A percentile compares a stretch with the other conserved stretches of the same genome.
Evolutionary conservation across 2,113 vertebrate genomes (phyloP).

Genomic region (Cyprinodon variegatus): DNA sequence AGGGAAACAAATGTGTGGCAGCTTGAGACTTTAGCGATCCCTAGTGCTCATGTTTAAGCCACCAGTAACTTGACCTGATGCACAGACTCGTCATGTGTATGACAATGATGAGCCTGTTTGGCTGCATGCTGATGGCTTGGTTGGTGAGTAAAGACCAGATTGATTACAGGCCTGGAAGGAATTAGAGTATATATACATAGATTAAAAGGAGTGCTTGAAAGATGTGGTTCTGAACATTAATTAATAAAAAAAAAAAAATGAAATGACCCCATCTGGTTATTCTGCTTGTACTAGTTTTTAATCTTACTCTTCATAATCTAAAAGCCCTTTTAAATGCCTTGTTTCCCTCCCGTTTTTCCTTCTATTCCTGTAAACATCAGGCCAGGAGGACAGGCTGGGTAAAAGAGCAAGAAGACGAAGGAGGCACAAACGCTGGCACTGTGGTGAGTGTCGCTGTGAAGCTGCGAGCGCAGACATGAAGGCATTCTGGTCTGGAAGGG

Average conservation of each 20-base stretch:
- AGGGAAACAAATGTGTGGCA: slow-evolving; percentile 20
- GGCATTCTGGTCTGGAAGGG: slow-evolving; percentile 41
- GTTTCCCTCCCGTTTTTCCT: not conserved
- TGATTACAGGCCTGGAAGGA: not conserved
- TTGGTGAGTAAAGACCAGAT: slow-evolving; percentile 71
- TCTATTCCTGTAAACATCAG: slow-evolving; percentile 43
- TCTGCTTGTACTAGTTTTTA: not conserved
- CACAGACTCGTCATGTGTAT: slow-evolving; percentile 71
- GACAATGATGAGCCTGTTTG: slow-evolving; percentile 77
- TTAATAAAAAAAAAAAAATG: not conserved
- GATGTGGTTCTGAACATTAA: slow-evolving; percentile 18
- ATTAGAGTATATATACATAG: not conserved
- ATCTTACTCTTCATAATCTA: not conserved
- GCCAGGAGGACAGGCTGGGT: slow-evolving; percentile 51
- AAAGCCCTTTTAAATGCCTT: too few species aligned
- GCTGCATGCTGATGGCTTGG: slow-evolving; percentile 73
- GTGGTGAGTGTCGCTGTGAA: slow-evolving; percentile 64
- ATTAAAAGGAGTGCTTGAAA: not conserved
- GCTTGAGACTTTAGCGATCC: slow-evolving; percentile 8
- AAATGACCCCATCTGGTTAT: slow-evolving; percentile 9
- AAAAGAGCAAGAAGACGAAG: slow-evolving; percentile 50
- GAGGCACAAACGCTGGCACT: slow-evolving; percentile 21
- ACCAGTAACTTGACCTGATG: slow-evolving; percentile 40
- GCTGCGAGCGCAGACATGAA: slow-evolving; percentile 15
- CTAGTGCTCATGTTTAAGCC: slow-evolving; percentile 18